Evolutionary conservation across 2,888 invertebrate genomes (phyloP), one percentile per base, ranked within the genome.

Genomic region (Microchrysa polita): DNA sequence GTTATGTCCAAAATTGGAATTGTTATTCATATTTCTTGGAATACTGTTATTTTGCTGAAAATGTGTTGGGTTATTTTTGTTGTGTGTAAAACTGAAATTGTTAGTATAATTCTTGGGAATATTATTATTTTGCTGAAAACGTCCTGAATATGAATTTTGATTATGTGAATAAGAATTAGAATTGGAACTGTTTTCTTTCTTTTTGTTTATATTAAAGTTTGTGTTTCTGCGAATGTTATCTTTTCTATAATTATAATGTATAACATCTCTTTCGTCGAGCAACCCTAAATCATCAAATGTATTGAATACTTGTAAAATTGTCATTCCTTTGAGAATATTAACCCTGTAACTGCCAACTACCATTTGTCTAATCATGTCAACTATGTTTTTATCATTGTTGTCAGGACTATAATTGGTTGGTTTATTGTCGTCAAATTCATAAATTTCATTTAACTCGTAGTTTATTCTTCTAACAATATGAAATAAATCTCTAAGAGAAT

Each of bases 361-460:
- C 59, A 59, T 59, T 14, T 72, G 59, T 18, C 42, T 40, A 18
- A 72, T 14, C n/a, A 72, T 59, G 40, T 23, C 72, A 9, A 42
- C 72, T 2, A 72, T 4, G 40, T 72, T 44, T 60, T 23, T 72
- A 42, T 72, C 60, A 23, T 72, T 61, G 52, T 72, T 72, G 61
- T 72, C 72, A 1, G 63, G 72, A 27, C 27, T 27, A 53, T 63
- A 72, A 63, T 52, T 72, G 5, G 18, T 40, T 16, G 72, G 53
- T 34, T 44, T 63, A 18, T 12, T 20, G 9, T 63, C 22, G 18
- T 72, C 72, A 34, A 72, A 72, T 12, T 61, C 52, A 52, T 72
- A 72, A 18, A 72, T 18, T 14, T 72, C 16, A 63, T 63, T 72
- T 52, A 72, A 63, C 2, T 44, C 1, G 22, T 5, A 67, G 23